Conservation (phyloP, 1,140 invertebrate genomes). For the Lithobius niger region DNA sequence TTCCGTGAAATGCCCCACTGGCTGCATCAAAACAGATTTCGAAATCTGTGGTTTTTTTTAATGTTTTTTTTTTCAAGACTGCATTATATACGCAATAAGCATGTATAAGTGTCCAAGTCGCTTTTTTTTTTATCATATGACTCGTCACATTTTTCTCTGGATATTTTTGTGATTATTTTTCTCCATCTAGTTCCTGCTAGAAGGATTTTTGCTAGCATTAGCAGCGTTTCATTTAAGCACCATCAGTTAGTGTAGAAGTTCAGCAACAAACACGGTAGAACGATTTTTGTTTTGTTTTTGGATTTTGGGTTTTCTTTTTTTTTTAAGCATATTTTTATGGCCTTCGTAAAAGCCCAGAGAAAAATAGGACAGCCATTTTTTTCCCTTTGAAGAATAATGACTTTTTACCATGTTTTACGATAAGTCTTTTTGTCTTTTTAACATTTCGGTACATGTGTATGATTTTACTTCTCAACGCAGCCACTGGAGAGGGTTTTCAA, state of each 20-base stretch:
- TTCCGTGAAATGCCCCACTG: too few relatives aligned
- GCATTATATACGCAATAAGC: too few relatives aligned
- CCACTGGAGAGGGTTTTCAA: conserved; percentile 13
- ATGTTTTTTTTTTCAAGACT: not conserved
- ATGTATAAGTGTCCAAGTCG: too few relatives aligned
- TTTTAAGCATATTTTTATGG: not conserved
- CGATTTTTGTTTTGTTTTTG: too few relatives aligned
- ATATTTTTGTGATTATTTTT: not conserved
- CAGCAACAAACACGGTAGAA: too few relatives aligned
- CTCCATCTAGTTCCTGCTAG: not conserved
- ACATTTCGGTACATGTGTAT: conserved; percentile 3
- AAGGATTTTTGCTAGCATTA: not conserved
- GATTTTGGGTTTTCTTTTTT: too few relatives aligned
- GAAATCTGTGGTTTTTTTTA: too few relatives aligned
- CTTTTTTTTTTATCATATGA: too few relatives aligned
- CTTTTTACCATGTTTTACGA: not conserved
- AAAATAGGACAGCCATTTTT: conserved; percentile 3
- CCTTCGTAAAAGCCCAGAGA: conserved; percentile 1
- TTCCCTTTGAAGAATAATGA: too few relatives aligned
- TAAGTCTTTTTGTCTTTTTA: not conserved
- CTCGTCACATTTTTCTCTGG: conserved; percentile 4
- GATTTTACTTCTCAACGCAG: conserved; percentile 12
- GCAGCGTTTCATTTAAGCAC: not conserved
- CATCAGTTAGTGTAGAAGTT: too few relatives aligned
- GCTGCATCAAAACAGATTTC: too few relatives aligned